Percentiles rank a stretch among this genome's conserved stretches.
Conservation (phyloP, 2,797 vertebrate genomes). For the Adrianichthys oophorus region DNA sequence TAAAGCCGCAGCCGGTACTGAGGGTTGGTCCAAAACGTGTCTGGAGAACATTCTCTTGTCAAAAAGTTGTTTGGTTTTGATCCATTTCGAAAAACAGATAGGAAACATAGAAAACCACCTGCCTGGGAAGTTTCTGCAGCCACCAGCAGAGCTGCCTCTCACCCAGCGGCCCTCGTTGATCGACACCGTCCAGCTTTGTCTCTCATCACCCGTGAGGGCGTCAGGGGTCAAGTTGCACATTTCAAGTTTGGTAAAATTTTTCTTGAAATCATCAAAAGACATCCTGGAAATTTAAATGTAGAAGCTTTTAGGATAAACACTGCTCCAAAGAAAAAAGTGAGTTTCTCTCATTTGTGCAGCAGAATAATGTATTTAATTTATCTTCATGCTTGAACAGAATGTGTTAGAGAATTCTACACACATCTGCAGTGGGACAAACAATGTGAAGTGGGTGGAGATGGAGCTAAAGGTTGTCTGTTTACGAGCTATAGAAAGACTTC, state of each 20-base stretch:
- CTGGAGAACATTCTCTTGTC: conserved; percentile 56
- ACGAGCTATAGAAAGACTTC: neutral
- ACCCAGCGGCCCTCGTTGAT: conserved; percentile 97
- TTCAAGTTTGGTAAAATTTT: conserved; percentile 93
- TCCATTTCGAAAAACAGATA: neutral
- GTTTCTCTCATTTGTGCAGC: too few relatives aligned
- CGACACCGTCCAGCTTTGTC: conserved; percentile 91
- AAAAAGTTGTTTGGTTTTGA: neutral
- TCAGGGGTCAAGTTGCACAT: conserved; percentile 98
- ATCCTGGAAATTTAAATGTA: conserved; percentile 79
- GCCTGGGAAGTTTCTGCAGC: conserved; percentile 96
- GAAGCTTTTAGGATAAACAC: neutral
- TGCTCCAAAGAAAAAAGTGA: neutral
- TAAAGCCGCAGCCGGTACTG: conserved; percentile 92
- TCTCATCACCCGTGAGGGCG: conserved; percentile 83
- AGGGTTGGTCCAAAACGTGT: conserved; percentile 98
- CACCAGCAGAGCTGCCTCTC: conserved; percentile 94
- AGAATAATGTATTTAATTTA: too few relatives aligned
- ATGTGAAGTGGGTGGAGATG: neutral
- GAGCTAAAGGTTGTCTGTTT: neutral
- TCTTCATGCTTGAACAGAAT: too few relatives aligned
- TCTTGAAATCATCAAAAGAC: conserved; percentile 91
- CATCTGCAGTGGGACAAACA: neutral
- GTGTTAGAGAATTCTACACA: too few relatives aligned
- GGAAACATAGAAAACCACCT: neutral